Conservation (phyloP, 2,797 vertebrate genomes). For the Mormyrus proboscirostris region DNA sequence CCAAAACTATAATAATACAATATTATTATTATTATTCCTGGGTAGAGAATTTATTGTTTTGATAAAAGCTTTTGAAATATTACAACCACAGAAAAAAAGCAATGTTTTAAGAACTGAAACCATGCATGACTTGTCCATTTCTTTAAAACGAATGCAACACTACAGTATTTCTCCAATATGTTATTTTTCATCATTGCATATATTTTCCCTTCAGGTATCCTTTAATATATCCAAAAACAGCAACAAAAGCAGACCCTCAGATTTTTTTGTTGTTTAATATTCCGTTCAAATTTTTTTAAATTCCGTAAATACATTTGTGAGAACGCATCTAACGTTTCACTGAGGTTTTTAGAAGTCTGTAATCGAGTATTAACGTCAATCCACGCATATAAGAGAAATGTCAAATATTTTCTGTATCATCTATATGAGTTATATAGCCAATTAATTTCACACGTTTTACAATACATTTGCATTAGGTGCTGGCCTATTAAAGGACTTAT, state of each 20-base stretch:
- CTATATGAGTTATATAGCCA: neutral
- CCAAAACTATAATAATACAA: neutral
- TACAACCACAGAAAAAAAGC: neutral
- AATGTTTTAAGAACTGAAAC: neutral
- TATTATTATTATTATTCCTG: neutral
- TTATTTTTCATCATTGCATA: neutral
- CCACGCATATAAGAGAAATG: neutral
- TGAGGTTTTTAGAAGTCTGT: neutral
- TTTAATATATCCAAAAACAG: neutral
- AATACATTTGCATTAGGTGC: neutral
- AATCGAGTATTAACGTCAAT: neutral
- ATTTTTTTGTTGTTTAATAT: neutral
- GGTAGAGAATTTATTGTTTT: neutral
- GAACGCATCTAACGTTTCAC: neutral
- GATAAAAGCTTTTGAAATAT: neutral
- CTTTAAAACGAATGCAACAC: neutral
- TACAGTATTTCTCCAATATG: neutral
- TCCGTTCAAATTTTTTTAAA: neutral
- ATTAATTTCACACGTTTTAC: neutral
- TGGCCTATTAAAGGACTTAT: neutral
- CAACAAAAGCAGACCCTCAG: neutral
- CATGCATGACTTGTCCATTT: neutral
- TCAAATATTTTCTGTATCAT: neutral
- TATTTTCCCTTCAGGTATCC: neutral
- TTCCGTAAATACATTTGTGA: neutral